These are phyloP conservation scores for Rhea americana DNA, from an alignment of 2,113 vertebrate species.

Conservation along the genomic window DNA sequence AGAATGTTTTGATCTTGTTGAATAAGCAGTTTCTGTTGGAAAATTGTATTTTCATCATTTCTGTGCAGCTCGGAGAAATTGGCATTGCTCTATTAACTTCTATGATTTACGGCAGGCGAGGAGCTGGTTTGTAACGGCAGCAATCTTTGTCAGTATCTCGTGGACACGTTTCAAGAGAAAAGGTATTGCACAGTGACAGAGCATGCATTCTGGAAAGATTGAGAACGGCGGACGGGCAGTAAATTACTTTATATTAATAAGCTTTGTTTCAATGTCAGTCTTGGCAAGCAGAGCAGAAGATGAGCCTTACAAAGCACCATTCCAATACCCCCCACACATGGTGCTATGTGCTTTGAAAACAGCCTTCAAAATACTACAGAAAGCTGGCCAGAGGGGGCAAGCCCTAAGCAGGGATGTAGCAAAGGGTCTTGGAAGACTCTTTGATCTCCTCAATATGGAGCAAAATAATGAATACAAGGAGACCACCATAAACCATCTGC, in stretches of 20 bases:
- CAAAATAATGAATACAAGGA: too few relatives aligned
- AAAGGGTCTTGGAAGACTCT: neutral
- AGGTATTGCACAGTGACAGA: neutral
- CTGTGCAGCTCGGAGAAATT: slow-evolving; percentile 16
- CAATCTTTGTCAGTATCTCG: slow-evolving; percentile 4
- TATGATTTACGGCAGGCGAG: slow-evolving; percentile 40
- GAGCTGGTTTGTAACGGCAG: neutral
- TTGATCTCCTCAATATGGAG: neutral
- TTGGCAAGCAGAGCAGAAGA: slow-evolving; percentile 26
- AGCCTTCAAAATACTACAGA: neutral
- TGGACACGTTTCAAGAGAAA: slow-evolving; percentile 1
- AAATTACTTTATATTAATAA: slow-evolving; percentile 44
- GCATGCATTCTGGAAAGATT: neutral
- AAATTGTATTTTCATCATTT: slow-evolving; percentile 53
- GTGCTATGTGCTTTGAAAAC: neutral
- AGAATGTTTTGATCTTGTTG: slow-evolving; percentile 49
- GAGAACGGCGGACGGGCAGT: fast-evolving
- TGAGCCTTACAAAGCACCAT: neutral
- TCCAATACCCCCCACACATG: neutral
- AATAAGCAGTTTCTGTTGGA: slow-evolving; percentile 47
- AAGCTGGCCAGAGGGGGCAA: neutral
- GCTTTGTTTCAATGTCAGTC: slow-evolving; percentile 27
- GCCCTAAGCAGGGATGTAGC: neutral
- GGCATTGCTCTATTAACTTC: slow-evolving; percentile 39
- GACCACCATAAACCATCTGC: neutral